phyloP scores from a whole-genome alignment of 1,140 invertebrate species.

The Drosophila littoralis region DNA sequence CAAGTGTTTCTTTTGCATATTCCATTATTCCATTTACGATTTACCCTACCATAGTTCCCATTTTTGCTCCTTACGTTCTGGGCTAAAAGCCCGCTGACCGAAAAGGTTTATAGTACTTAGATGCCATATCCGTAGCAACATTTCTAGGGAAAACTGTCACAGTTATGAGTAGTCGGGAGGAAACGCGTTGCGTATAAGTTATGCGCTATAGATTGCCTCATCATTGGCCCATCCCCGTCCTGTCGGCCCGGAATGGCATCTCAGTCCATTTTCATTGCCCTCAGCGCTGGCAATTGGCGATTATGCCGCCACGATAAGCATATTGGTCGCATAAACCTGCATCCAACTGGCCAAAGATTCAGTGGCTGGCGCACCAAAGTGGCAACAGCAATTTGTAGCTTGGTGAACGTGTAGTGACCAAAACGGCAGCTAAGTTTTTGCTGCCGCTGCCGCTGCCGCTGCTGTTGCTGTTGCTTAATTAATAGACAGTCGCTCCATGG shows the following conservation, averaged over 20 bases:
- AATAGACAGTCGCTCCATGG: slow-evolving; percentile 67
- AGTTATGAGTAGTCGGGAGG: slow-evolving; percentile 36
- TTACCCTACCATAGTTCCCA: not conserved
- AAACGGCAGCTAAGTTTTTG: slow-evolving; percentile 69
- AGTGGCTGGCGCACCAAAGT: slow-evolving; percentile 63
- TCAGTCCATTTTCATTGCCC: slow-evolving; percentile 58
- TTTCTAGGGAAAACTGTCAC: slow-evolving; percentile 41
- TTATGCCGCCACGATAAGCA: slow-evolving; percentile 70
- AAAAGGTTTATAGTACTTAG: slow-evolving; percentile 4
- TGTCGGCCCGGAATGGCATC: slow-evolving; percentile 36
- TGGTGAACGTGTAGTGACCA: slow-evolving; percentile 76
- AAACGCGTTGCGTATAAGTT: slow-evolving; percentile 52
- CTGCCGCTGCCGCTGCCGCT: slow-evolving; percentile 17
- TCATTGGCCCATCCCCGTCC: slow-evolving; percentile 15
- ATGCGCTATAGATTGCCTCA: slow-evolving; percentile 39
- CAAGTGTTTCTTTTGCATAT: not conserved
- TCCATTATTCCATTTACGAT: not conserved
- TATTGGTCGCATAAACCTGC: slow-evolving; percentile 54
- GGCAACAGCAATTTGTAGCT: slow-evolving; percentile 81
- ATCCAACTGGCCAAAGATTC: slow-evolving; percentile 41
- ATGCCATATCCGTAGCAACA: slow-evolving; percentile 13
- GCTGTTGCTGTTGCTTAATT: slow-evolving; percentile 62
- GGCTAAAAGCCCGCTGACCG: slow-evolving; percentile 6
- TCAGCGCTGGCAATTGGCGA: slow-evolving; percentile 46
- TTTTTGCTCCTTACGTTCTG: not conserved